Percentiles rank a stretch among this genome's conserved stretches.
Evolutionary conservation across 2,113 vertebrate genomes (phyloP).

Genomic region (Nematolebias whitei): DNA sequence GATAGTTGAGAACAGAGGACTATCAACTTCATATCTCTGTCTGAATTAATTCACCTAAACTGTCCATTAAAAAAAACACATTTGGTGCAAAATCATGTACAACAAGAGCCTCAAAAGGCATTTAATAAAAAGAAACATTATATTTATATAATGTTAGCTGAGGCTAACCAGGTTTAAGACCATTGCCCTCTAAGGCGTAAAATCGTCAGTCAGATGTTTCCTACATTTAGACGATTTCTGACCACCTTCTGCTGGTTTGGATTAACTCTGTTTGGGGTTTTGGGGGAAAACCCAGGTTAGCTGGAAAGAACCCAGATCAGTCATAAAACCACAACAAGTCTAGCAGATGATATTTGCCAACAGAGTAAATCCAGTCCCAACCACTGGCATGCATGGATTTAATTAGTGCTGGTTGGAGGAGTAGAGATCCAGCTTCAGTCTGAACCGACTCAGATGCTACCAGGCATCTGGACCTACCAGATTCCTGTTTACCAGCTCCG

Average conservation of each 20-base stretch:
- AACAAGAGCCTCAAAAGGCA: too few relatives aligned
- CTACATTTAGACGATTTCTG: slow-evolving; percentile 2
- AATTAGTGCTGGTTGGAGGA: background rate
- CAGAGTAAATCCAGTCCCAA: slow-evolving; percentile 1
- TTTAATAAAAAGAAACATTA: too few relatives aligned
- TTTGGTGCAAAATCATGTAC: too few relatives aligned
- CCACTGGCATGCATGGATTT: slow-evolving; percentile 8
- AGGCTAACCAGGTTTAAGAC: background rate
- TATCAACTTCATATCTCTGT: too few relatives aligned
- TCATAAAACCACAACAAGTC: background rate
- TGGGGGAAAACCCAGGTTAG: slow-evolving; percentile 11
- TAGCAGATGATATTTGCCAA: slow-evolving; percentile 8
- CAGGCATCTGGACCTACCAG: background rate
- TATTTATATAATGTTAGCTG: too few relatives aligned
- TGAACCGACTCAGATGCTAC: background rate
- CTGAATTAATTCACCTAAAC: too few relatives aligned
- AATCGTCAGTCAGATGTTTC: background rate
- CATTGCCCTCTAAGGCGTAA: background rate
- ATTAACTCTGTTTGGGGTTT: background rate
- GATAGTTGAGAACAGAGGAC: too few relatives aligned
- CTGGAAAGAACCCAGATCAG: slow-evolving; percentile 1
- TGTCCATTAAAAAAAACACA: too few relatives aligned
- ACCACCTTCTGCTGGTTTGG: background rate
- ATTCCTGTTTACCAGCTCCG: background rate
- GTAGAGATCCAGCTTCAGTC: background rate